Evolutionary conservation across 2,113 vertebrate genomes (phyloP).

Genomic region (Rhagologus leucostigma): DNA sequence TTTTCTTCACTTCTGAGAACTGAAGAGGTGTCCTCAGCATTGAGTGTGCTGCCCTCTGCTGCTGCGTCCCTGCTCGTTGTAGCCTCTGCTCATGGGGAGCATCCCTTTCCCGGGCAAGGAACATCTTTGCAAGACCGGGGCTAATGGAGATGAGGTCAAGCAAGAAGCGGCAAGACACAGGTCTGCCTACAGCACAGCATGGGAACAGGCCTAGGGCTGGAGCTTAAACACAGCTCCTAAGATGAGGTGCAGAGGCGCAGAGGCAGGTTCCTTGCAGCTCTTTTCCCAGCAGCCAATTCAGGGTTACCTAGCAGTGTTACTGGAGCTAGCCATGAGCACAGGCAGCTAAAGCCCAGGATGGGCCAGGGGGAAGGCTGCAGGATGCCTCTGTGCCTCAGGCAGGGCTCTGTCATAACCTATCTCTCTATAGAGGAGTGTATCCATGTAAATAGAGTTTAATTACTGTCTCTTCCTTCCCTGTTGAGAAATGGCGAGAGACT

Average conservation of each 20-base stretch:
- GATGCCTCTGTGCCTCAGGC: not conserved
- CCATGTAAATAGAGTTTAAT: not conserved
- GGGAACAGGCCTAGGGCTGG: not conserved
- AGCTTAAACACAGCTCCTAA: not conserved
- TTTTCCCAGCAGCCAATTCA: accelerated
- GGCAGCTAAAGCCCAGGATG: not conserved
- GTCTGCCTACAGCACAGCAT: not conserved
- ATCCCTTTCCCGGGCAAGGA: accelerated
- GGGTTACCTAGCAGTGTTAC: accelerated
- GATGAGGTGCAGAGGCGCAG: not conserved
- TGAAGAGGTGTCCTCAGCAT: not conserved
- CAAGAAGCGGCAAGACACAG: not conserved
- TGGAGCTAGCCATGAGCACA: not conserved
- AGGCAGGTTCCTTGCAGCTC: not conserved
- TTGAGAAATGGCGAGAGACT: not conserved
- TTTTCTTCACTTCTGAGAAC: not conserved
- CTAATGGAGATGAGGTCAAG: not conserved
- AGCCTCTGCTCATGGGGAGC: not conserved
- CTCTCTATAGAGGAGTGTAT: not conserved
- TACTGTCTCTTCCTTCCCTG: not conserved
- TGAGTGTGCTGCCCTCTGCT: conserved; percentile 66
- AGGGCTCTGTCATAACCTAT: not conserved
- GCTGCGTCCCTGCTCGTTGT: not conserved
- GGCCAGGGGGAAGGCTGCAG: accelerated
- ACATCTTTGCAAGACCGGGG: not conserved